phyloP scores from a whole-genome alignment of 2,888 invertebrate species.

The Lycophotia porphyrea region DNA sequence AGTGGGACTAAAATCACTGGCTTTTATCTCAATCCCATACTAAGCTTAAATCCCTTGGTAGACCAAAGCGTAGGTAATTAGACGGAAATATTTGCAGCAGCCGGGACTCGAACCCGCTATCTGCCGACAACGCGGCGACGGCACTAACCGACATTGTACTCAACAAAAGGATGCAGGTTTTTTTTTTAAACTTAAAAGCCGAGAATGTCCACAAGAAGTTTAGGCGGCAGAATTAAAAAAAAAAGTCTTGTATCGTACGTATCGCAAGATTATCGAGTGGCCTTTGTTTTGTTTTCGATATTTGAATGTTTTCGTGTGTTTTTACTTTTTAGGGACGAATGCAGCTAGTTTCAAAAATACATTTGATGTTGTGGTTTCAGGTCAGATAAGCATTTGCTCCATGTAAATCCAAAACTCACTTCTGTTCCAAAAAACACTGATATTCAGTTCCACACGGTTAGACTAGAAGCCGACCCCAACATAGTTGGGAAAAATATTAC shows the following conservation, averaged over 20 bases:
- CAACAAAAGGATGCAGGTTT: conserved; percentile 74
- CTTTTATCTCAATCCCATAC: conserved; percentile 68
- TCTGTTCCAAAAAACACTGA: background rate
- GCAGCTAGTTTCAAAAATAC: background rate
- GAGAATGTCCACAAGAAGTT: conserved; percentile 70
- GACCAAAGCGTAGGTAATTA: conserved; percentile 81
- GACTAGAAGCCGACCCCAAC: background rate
- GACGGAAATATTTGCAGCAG: conserved; percentile 79
- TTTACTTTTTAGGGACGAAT: background rate
- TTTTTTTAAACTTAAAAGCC: conserved; percentile 67
- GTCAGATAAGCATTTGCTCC: background rate
- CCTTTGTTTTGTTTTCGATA: conserved; percentile 37
- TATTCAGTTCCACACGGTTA: background rate
- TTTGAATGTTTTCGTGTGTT: conserved; percentile 2
- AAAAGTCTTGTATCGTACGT: conserved; percentile 52
- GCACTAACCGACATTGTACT: conserved; percentile 74
- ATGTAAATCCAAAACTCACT: too few species aligned
- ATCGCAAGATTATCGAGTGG: conserved; percentile 44
- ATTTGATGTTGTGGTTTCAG: background rate
- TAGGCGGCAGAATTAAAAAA: conserved; percentile 54
- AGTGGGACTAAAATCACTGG: conserved; percentile 57
- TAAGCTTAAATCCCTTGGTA: conserved; percentile 63
- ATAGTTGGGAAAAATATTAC: background rate
- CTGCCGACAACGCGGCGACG: conserved; percentile 83
- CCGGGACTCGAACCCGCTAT: conserved; percentile 79